These are phyloP conservation scores for Drosophila incognita DNA, from an alignment of 2,888 invertebrate species.

Conservation along the genomic window DNA sequence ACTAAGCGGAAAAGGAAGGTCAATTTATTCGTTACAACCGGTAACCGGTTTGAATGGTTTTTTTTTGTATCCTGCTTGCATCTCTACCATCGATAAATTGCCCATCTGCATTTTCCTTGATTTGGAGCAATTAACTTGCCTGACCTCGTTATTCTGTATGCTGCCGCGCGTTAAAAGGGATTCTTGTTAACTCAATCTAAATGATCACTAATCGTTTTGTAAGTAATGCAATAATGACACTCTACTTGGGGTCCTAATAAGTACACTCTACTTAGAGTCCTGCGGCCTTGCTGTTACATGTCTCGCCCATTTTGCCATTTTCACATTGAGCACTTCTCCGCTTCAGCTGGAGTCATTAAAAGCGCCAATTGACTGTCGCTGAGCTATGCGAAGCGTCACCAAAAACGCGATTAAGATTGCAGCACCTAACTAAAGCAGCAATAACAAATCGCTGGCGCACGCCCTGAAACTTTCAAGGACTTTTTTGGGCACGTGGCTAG, in stretches of 20 bases:
- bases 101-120: neutral
- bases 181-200: constrained; percentile 9
- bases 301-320: constrained; percentile 9
- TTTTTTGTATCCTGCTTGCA: neutral
- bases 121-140: neutral
- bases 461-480: constrained; percentile 71
- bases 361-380: constrained; percentile 33
- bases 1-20: neutral
- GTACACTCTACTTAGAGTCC: constrained; percentile 5
- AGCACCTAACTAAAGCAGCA: constrained; percentile 43
- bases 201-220: constrained; percentile 18
- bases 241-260: constrained; percentile 9
- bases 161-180: neutral
- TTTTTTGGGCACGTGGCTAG: constrained; percentile 59
- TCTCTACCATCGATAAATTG: neutral
- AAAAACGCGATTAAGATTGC: constrained; percentile 59
- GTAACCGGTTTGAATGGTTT: neutral
- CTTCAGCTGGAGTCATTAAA: constrained; percentile 36
- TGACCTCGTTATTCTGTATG: too few relatives aligned
- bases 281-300: constrained; percentile 22
- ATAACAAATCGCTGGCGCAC: constrained; percentile 55
- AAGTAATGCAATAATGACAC: constrained; percentile 9
- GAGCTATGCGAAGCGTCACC: constrained; percentile 35
- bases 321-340: constrained; percentile 8
- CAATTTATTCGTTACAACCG: neutral